Evolutionary conservation across 2,113 vertebrate species (phyloP).

Genomic region (Pseudonaja textilis): DNA sequence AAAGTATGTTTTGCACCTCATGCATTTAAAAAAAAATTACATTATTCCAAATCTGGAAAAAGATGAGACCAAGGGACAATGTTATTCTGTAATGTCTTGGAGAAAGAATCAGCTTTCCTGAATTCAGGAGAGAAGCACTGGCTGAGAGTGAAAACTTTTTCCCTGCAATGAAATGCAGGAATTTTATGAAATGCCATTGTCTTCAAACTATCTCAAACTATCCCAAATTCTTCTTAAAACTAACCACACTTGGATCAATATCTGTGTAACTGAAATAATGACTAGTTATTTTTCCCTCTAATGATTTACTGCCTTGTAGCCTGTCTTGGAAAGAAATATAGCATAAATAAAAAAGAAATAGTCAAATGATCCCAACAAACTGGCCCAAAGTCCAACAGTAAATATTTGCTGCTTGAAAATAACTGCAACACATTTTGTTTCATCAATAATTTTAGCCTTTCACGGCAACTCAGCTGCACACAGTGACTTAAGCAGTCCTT

Average conservation of each 20-base stretch:
- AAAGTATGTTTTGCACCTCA: background rate
- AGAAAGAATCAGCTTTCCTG: background rate
- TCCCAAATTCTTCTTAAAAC: background rate
- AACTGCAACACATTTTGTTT: background rate
- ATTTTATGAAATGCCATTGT: background rate
- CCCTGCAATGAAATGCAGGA: background rate
- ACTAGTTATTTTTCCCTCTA: background rate
- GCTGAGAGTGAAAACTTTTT: background rate
- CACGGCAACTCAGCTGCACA: background rate
- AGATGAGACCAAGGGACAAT: background rate
- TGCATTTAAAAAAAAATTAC: background rate
- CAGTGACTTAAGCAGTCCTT: background rate
- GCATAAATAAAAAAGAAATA: background rate
- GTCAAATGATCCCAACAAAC: background rate
- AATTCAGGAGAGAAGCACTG: background rate
- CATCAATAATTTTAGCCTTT: background rate
- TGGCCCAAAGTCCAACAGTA: background rate
- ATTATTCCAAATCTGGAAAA: background rate
- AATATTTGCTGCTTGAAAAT: conserved; percentile 16
- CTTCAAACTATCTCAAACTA: background rate
- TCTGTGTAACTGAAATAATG: background rate
- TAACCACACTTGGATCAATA: background rate
- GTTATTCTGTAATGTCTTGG: background rate
- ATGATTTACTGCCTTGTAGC: background rate
- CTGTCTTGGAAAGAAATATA: background rate